Percentiles rank a stretch among this genome's conserved stretches.
Conservation (phyloP, 1,140 invertebrate species). For the Pseudomyrmex flavicornis region DNA sequence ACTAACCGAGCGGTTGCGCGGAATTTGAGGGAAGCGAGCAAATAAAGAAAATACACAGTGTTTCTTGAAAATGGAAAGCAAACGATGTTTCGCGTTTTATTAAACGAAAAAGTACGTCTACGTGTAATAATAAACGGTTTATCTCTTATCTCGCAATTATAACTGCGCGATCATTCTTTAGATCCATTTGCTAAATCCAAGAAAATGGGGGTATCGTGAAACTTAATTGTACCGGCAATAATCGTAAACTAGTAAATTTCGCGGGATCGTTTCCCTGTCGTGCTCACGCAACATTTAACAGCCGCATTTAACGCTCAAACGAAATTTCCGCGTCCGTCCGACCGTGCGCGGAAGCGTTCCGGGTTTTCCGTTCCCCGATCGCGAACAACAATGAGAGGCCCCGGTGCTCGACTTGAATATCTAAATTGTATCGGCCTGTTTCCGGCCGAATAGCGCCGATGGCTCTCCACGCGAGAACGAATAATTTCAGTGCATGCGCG, state of each 20-base stretch:
- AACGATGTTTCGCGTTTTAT: too few relatives aligned
- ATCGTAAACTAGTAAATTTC: constrained; percentile 40
- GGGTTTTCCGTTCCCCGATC: constrained; percentile 59
- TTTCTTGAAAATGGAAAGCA: neutral
- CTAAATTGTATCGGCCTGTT: constrained; percentile 64
- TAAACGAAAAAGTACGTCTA: neutral
- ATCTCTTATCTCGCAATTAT: neutral
- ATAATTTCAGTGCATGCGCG: constrained; percentile 54
- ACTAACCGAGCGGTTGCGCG: neutral
- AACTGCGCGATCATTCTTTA: neutral
- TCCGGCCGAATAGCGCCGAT: constrained; percentile 52
- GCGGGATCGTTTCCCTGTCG: neutral
- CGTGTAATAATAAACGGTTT: neutral
- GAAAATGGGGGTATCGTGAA: neutral
- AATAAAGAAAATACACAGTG: neutral
- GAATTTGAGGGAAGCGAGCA: neutral
- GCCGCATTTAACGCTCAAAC: constrained; percentile 62
- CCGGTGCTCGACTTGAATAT: constrained; percentile 58
- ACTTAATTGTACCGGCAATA: constrained; percentile 26
- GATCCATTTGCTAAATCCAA: neutral
- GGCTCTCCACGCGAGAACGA: constrained; percentile 58
- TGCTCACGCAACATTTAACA: constrained; percentile 57
- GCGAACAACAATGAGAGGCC: constrained; percentile 58
- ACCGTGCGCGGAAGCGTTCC: constrained; percentile 55
- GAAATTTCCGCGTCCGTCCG: constrained; percentile 58